Evolutionary conservation across 1,140 invertebrate species (phyloP).

Genomic region (Archegozetes longisetosus): DNA sequence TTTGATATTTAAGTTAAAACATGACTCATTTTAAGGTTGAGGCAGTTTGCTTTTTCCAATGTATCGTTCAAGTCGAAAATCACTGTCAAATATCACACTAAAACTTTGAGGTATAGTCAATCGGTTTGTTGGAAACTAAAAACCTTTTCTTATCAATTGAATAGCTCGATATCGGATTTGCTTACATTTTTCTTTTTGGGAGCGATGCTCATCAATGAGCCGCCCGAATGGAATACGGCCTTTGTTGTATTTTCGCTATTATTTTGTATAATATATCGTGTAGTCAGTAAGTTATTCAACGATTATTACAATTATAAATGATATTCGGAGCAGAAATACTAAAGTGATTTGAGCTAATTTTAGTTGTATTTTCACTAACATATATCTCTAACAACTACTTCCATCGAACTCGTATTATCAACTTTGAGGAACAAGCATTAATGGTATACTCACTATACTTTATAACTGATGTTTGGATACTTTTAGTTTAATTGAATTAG

Average conservation of each 20-base stretch:
- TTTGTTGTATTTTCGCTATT: background rate
- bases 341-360: background rate
- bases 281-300: background rate
- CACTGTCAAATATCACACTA: conserved; percentile 44
- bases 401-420: background rate
- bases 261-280: background rate
- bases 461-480: background rate
- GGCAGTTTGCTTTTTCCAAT: conserved; percentile 41
- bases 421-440: background rate
- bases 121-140: background rate
- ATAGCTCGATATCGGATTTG: conserved; percentile 39
- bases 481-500: background rate
- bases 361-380: background rate
- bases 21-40: conserved; percentile 28
- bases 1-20: background rate
- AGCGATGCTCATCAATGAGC: conserved; percentile 39
- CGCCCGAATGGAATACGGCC: conserved; percentile 36
- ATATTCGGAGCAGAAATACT: background rate
- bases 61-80: conserved; percentile 42
- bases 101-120: conserved; percentile 36
- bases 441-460: background rate
- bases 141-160: background rate
- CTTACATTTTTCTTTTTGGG: conserved; percentile 48
- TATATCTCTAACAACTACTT: background rate
- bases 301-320: background rate